Evolutionary conservation across 2,797 vertebrate genomes (phyloP).

Genomic region (Vireo griseus): DNA sequence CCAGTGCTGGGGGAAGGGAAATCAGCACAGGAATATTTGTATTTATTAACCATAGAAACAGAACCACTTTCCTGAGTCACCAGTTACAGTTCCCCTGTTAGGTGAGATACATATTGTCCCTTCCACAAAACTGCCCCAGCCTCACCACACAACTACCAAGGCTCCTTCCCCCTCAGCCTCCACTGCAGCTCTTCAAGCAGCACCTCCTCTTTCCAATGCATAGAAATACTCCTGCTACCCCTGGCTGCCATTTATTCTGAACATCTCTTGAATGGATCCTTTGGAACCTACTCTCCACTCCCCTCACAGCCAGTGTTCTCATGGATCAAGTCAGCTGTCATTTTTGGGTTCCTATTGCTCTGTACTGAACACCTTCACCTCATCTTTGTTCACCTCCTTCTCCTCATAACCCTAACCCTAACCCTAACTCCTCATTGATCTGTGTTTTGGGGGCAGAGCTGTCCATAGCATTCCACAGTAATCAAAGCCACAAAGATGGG

Average conservation of each 20-base stretch:
- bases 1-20: background rate
- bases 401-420: too few species aligned
- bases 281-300: background rate
- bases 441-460: background rate
- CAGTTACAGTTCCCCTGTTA: background rate
- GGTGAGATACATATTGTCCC: background rate
- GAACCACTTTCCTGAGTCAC: background rate
- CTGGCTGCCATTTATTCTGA: background rate
- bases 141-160: background rate
- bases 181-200: background rate
- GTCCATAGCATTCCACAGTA: background rate
- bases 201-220: background rate
- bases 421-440: background rate
- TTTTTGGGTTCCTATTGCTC: background rate
- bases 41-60: background rate
- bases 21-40: background rate
- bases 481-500: background rate
- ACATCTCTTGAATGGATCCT: background rate
- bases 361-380: background rate
- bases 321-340: rapidly evolving
- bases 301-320: background rate
- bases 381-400: background rate
- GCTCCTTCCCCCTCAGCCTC: background rate
- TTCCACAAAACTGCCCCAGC: background rate
- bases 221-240: background rate